Evolutionary conservation across 2,888 invertebrate species (phyloP).

Genomic region (Agonopterix arenella): DNA sequence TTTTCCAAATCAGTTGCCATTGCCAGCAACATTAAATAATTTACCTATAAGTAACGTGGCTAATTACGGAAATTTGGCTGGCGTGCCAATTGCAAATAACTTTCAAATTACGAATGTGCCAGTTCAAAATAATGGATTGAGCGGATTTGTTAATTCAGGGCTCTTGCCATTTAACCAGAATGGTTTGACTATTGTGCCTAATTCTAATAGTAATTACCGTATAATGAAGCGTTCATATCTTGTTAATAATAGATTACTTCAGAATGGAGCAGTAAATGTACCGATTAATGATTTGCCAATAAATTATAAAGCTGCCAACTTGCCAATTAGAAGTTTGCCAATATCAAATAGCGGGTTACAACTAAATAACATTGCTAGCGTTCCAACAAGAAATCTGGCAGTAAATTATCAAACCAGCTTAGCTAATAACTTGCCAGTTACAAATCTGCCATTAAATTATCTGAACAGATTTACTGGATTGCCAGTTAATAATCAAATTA

Average conservation of each 20-base stretch:
- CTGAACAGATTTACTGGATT: not conserved
- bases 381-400: slow-evolving; percentile 3
- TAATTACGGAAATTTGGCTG: too few relatives aligned
- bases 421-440: slow-evolving; percentile 9
- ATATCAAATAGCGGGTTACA: not conserved
- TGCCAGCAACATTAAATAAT: not conserved
- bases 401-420: not conserved
- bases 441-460: slow-evolving; percentile 5
- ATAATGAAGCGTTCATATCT: too few relatives aligned
- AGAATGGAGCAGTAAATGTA: too few relatives aligned
- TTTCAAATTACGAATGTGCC: slow-evolving; percentile 8
- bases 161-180: too few relatives aligned
- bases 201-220: too few relatives aligned
- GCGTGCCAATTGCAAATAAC: slow-evolving; percentile 2
- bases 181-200: too few relatives aligned
- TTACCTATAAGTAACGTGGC: not conserved
- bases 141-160: too few relatives aligned
- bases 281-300: too few relatives aligned
- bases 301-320: not conserved
- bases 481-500: slow-evolving; percentile 5
- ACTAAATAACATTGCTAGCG: slow-evolving; percentile 7
- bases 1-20: not conserved
- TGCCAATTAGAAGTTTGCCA: slow-evolving; percentile 10
- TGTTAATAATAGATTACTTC: too few relatives aligned
- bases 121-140: slow-evolving; percentile 5